Evolutionary conservation across 2,113 vertebrate species (phyloP).

Genomic region (Petrocephalus zakoni): DNA sequence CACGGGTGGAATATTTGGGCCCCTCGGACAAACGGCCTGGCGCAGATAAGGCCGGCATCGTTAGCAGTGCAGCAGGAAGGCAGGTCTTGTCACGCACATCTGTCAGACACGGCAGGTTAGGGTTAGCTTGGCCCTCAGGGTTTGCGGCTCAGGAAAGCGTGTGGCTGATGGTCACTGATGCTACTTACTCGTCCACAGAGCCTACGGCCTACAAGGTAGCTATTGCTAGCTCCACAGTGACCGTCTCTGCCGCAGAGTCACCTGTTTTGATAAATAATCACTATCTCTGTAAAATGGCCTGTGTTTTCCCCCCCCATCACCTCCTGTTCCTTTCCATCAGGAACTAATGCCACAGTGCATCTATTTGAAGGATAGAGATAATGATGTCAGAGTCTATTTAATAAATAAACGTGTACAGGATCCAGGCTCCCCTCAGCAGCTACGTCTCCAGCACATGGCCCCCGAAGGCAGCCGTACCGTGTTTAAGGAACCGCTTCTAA

Average conservation of each 20-base stretch:
- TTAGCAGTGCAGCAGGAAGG: neutral
- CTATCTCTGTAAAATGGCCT: neutral
- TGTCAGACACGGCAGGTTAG: neutral
- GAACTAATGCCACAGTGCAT: neutral
- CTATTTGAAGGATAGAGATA: neutral
- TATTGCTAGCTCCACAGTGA: neutral
- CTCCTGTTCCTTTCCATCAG: neutral
- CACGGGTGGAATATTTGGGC: neutral
- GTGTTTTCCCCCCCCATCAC: neutral
- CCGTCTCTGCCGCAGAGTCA: neutral
- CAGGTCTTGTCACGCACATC: neutral
- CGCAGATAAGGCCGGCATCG: neutral
- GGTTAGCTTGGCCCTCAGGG: neutral
- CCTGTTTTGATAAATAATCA: neutral
- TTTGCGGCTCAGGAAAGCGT: neutral
- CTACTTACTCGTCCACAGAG: neutral
- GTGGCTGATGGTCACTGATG: neutral
- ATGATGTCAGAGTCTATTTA: neutral
- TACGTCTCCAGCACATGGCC: neutral
- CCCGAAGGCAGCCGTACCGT: neutral
- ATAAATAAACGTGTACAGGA: neutral
- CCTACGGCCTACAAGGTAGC: neutral
- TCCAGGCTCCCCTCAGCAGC: neutral
- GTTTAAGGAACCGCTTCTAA: neutral
- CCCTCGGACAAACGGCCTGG: neutral